Conservation (phyloP, 2,888 invertebrate genomes). For the Calliopum simillimum region DNA sequence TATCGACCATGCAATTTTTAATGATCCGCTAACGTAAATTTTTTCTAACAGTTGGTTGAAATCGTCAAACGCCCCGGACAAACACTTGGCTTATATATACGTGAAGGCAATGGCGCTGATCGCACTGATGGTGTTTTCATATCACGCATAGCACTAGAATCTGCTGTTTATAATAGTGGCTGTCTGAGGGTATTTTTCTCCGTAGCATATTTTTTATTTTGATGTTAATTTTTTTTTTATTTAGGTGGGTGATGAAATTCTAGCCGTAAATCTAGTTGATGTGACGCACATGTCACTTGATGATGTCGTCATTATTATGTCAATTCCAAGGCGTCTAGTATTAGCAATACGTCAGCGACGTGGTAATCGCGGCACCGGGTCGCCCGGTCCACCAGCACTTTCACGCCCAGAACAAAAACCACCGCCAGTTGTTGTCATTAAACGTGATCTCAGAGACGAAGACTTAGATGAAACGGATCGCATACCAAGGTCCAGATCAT, state of each 20-base stretch:
- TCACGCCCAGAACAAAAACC: conserved; percentile 84
- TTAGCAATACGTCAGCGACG: conserved; percentile 91
- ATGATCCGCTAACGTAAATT: conserved; percentile 49
- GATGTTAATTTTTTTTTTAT: neutral
- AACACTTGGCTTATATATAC: conserved; percentile 96
- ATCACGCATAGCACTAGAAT: conserved; percentile 93
- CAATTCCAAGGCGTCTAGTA: conserved; percentile 95
- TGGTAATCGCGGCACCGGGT: conserved; percentile 70
- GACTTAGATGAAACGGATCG: conserved; percentile 76
- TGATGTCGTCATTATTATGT: conserved; percentile 99
- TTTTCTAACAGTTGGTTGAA: conserved; percentile 82
- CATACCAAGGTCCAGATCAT: conserved; percentile 67
- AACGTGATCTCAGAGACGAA: conserved; percentile 87
- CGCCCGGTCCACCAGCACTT: conserved; percentile 68
- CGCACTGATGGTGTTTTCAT: conserved; percentile 97
- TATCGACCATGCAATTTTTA: neutral
- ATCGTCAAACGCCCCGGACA: conserved; percentile 99
- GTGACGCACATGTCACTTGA: conserved; percentile 98
- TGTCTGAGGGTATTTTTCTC: conserved; percentile 80
- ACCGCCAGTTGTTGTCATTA: conserved; percentile 92
- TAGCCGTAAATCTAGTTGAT: conserved; percentile 97
- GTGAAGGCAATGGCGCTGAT: conserved; percentile 99
- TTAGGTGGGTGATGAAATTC: conserved; percentile 96
- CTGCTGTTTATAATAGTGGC: conserved; percentile 96
- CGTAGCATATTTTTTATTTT: neutral